Percentiles rank a stretch among this genome's conserved stretches.
phyloP scores from a whole-genome alignment of 2,888 invertebrate species.

The Globia sparganii region DNA sequence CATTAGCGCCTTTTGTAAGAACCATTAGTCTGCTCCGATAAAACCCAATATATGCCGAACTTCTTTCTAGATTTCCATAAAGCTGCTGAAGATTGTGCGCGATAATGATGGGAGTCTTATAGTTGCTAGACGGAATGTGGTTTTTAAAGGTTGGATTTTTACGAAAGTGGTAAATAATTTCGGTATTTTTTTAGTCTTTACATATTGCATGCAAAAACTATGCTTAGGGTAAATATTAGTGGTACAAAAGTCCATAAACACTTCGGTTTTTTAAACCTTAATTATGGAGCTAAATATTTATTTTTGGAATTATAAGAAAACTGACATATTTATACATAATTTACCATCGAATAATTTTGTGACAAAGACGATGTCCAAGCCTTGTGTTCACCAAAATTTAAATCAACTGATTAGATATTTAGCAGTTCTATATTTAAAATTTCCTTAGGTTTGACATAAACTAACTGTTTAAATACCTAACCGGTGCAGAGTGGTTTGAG shows the following conservation, averaged over 20 bases:
- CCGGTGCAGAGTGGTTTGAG: no score
- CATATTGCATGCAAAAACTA: not conserved
- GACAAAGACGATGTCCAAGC: no score
- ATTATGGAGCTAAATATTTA: not conserved
- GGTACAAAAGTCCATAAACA: not conserved
- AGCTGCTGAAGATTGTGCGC: constrained; percentile 61
- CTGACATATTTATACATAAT: no score
- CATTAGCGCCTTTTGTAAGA: constrained; percentile 85
- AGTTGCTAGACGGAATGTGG: constrained; percentile 1
- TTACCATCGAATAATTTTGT: no score
- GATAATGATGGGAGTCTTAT: constrained; percentile 57
- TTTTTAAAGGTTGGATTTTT: not conserved
- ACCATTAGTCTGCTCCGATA: constrained; percentile 78
- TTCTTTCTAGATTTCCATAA: constrained; percentile 72
- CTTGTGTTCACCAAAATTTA: no score
- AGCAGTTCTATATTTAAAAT: no score
- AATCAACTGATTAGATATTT: no score
- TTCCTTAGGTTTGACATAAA: no score
- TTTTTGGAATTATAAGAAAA: no score
- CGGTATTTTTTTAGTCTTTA: not conserved
- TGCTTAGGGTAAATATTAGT: not conserved
- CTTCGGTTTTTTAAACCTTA: not conserved
- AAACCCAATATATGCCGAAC: constrained; percentile 73
- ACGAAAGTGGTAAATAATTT: not conserved
- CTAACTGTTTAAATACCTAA: no score